Evolutionary conservation across 2,113 vertebrate species (phyloP).

Genomic region (Promerops cafer): DNA sequence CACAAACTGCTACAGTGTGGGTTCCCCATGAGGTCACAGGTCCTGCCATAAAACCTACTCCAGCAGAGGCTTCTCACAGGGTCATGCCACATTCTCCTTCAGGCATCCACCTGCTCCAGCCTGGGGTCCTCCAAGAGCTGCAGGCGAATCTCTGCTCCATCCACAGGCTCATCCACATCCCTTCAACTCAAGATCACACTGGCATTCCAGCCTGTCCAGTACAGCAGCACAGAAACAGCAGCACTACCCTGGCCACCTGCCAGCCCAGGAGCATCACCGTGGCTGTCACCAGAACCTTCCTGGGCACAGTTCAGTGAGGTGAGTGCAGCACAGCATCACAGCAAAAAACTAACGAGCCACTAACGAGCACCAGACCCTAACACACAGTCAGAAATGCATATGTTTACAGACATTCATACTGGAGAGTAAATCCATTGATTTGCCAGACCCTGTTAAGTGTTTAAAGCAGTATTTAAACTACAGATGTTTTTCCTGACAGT

Average conservation of each 20-base stretch:
- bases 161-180: not conserved
- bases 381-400: not conserved
- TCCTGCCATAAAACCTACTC: not conserved
- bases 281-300: not conserved
- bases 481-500: not conserved
- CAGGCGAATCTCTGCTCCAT: not conserved
- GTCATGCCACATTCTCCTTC: not conserved
- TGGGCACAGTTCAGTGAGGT: too few species aligned
- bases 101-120: not conserved
- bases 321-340: not conserved
- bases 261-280: not conserved
- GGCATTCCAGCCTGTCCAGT: not conserved
- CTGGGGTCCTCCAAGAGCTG: not conserved
- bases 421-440: not conserved
- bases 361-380: not conserved
- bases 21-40: too few species aligned
- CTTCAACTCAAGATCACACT: too few species aligned
- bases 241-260: not conserved
- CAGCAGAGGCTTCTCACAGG: not conserved
- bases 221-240: not conserved
- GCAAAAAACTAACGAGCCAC: too few species aligned
- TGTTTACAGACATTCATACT: fast-evolving
- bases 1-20: fast-evolving
- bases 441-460: not conserved
- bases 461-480: not conserved